Evolutionary conservation across 2,797 vertebrate species (phyloP).

Genomic region (Gorsachius magnificus): DNA sequence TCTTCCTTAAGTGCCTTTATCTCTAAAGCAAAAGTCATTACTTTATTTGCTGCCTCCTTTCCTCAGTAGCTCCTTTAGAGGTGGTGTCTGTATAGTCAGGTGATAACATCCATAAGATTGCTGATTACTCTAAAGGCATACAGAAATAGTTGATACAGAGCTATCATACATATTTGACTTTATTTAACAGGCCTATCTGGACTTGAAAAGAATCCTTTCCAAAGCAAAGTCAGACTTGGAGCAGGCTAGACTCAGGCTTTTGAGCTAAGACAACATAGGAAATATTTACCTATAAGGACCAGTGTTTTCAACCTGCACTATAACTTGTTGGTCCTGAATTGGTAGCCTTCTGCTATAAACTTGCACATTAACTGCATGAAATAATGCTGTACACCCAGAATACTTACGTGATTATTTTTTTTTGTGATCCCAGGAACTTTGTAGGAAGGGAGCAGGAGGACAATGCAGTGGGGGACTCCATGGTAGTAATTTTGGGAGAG

Average conservation of each 20-base stretch:
- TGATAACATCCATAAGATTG: neutral
- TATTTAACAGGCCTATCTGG: neutral
- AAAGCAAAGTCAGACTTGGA: neutral
- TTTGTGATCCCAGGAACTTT: neutral
- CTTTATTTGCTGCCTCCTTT: slow-evolving; percentile 9
- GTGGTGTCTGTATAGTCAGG: neutral
- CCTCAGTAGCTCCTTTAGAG: neutral
- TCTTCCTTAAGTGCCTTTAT: slow-evolving; percentile 11
- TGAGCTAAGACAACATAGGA: neutral
- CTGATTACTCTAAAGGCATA: neutral
- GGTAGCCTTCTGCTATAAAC: neutral
- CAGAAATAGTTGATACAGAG: neutral
- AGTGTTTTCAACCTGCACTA: fast-evolving
- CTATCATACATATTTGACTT: neutral
- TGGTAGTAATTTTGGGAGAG: neutral
- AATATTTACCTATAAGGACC: neutral
- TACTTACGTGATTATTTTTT: neutral
- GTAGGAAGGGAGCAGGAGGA: neutral
- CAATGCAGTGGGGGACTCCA: neutral
- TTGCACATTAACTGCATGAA: neutral
- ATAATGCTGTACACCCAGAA: neutral
- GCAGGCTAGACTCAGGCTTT: neutral
- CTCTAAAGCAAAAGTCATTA: neutral
- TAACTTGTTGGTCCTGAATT: neutral
- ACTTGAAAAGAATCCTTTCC: neutral